Percentiles rank a stretch among this genome's conserved stretches.
Evolutionary conservation across 2,113 vertebrate genomes (phyloP).

Genomic region (Bettongia penicillata): DNA sequence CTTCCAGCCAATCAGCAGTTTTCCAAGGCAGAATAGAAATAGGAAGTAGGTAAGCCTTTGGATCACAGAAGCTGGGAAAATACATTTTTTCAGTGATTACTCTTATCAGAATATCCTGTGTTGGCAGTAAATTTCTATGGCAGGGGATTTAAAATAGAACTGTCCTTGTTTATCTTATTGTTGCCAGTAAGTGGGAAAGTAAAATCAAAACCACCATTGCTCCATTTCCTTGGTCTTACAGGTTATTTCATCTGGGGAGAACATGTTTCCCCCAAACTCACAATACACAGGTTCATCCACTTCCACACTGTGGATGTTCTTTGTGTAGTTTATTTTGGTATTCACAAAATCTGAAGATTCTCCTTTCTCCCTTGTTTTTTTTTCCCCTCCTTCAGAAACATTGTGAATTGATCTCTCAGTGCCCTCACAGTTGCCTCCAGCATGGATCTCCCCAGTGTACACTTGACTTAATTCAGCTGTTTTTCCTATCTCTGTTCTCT

Average conservation of each 20-base stretch:
- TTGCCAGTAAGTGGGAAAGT: not conserved
- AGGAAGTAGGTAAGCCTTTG: not conserved
- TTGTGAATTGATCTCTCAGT: not conserved
- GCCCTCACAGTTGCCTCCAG: not conserved
- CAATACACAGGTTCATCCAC: not conserved
- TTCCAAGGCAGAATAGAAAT: not conserved
- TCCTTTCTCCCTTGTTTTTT: too few relatives aligned
- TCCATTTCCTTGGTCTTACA: not conserved
- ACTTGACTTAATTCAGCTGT: not conserved
- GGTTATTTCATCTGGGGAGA: not conserved
- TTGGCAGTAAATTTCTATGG: not conserved
- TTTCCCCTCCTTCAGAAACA: not conserved
- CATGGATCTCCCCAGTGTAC: not conserved
- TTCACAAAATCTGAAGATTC: not conserved
- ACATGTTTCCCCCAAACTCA: not conserved
- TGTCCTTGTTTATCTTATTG: not conserved
- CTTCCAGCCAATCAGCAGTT: not conserved
- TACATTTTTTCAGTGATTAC: not conserved
- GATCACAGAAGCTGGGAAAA: not conserved
- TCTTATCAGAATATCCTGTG: not conserved
- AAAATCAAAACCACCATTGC: not conserved
- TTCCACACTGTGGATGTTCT: not conserved
- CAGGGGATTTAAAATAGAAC: not conserved
- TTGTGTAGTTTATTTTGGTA: not conserved
- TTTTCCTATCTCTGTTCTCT: not conserved